Base-by-base conservation (phyloP, 2,888 invertebrate species). In the Cheilosia soror region DNA sequence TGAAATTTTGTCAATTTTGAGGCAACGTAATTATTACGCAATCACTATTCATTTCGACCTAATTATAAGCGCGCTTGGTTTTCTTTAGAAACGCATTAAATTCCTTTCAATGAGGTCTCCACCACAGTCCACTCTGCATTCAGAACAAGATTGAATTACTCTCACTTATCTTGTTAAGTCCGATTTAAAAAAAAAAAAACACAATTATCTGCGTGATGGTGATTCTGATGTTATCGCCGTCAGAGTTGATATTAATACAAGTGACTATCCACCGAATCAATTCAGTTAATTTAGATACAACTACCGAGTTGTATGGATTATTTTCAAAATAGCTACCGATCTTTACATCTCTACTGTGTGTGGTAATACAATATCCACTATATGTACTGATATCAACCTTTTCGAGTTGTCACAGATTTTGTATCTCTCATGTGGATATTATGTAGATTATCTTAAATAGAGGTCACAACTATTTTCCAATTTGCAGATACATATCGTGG, bases 401-500 rank as follows among this genome's bases (percentile, higher is more conserved):
- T 51, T 31, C 2, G n/a, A 25, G 7, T 53, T 40, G 65, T 7
- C 40, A 53, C 31, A 57, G 55, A 68, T 57, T 58, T 3, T 55
- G 11, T 55, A 66, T 29, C 55, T 78, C 68, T 57, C 49, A 51
- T 62, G 47, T 77, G 63, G 65, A 79, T 75, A 76, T 73, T 73
- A 78, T 20, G 25, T 58, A 33, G 69, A 79, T 60, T 80, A 76
- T 71, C 60, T 65, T 11, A 57, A 77, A 81, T 81, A 77, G 85
- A 81, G 85, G 85, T 85, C 85, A 85, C 29, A 80, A 66, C 76
- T 72, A 85, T 85, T 85, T 85, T 81, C 57, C 66, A 85, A 85
- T 85, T 81, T 77, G 71, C 81, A 63, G 73, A 69, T 76, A 79
- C 33, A 68, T 57, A 37, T 53, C 27, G 37, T 29, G 55, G 44